phyloP scores from a whole-genome alignment of 2,797 vertebrate species.

The Syngnathus acus region DNA sequence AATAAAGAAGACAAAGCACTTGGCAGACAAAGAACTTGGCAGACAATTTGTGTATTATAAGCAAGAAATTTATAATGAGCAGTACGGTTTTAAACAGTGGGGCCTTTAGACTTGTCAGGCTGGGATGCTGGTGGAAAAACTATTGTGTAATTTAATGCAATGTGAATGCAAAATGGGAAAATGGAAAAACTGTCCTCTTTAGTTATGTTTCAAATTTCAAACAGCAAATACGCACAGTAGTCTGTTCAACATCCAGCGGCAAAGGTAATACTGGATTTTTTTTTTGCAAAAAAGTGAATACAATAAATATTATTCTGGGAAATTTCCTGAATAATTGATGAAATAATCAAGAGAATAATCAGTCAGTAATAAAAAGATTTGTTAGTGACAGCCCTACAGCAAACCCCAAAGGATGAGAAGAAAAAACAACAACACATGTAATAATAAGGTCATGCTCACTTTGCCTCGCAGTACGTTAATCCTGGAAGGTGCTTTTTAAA shows the following conservation, averaged over 20 bases:
- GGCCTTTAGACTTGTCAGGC: constrained; percentile 8
- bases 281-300: neutral
- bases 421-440: too few relatives aligned
- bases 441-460: too few relatives aligned
- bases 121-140: neutral
- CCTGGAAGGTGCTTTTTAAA: neutral
- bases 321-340: too few relatives aligned
- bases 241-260: neutral
- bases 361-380: too few relatives aligned
- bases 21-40: constrained; percentile 20
- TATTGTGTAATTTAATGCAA: neutral
- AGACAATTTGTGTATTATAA: constrained; percentile 37
- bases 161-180: neutral
- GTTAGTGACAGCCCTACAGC: too few relatives aligned
- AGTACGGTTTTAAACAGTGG: constrained; percentile 21
- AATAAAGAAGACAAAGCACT: constrained; percentile 14
- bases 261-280: neutral
- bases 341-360: too few relatives aligned
- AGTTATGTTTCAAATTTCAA: constrained; percentile 13
- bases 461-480: too few relatives aligned
- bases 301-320: neutral
- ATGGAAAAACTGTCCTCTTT: constrained; percentile 4
- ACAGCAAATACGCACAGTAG: constrained; percentile 1
- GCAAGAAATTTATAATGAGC: constrained; percentile 37
- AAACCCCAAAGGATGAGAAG: too few relatives aligned